Evolutionary conservation across 2,797 vertebrate species (phyloP).

Genomic region (Channa striata): DNA sequence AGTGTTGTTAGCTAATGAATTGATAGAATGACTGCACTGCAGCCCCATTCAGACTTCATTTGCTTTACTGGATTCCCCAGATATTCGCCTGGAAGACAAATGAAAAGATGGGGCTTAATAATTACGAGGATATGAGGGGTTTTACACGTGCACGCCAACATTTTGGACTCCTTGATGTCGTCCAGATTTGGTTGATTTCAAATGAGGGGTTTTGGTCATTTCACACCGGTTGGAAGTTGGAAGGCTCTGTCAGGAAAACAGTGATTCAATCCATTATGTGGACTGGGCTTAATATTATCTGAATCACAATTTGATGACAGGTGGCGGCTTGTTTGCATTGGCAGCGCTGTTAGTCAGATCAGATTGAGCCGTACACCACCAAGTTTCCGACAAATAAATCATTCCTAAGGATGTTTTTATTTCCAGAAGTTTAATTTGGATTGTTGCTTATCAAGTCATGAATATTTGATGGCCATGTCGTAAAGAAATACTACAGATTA

Average conservation of each 20-base stretch:
- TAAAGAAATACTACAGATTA: no score
- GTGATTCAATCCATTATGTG: neutral
- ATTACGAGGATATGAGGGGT: neutral
- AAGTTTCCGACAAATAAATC: neutral
- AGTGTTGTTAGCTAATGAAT: slow-evolving; percentile 30
- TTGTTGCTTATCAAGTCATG: neutral
- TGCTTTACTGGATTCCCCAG: slow-evolving; percentile 39
- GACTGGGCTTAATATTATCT: neutral
- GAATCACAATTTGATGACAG: neutral
- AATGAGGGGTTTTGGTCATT: neutral
- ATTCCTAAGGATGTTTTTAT: neutral
- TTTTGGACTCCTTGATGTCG: no score
- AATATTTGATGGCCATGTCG: slow-evolving; percentile 19
- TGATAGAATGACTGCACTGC: slow-evolving; percentile 14
- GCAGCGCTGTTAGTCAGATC: neutral
- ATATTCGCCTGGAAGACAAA: slow-evolving; percentile 41
- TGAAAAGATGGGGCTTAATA: slow-evolving; percentile 23
- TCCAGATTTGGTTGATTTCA: neutral
- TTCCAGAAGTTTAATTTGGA: neutral
- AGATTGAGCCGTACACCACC: neutral
- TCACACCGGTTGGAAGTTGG: neutral
- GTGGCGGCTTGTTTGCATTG: neutral
- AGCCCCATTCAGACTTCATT: slow-evolving; percentile 22
- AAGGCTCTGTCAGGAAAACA: neutral
- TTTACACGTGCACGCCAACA: neutral